A percentile compares a stretch with the other conserved stretches of the same genome.
Conservation (phyloP, 2,888 invertebrate species). For the Camponotus fellah region DNA sequence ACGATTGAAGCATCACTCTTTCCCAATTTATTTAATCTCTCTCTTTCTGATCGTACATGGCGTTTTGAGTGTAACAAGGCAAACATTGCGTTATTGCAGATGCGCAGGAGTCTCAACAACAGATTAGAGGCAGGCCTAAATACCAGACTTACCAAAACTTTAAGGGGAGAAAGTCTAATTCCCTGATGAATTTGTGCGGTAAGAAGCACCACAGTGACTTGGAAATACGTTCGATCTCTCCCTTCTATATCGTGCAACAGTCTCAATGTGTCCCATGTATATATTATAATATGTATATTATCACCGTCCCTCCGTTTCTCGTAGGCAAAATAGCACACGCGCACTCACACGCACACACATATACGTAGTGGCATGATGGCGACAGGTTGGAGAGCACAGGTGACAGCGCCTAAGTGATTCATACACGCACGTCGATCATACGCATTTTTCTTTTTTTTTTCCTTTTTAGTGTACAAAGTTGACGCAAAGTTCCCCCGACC, state of each 20-base stretch:
- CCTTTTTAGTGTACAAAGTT: conserved; percentile 55
- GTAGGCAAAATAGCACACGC: conserved; percentile 69
- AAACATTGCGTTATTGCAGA: conserved; percentile 92
- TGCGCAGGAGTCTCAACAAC: conserved; percentile 92
- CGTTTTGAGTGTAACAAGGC: conserved; percentile 87
- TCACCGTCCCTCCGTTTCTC: conserved; percentile 58
- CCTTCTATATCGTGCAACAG: conserved; percentile 74
- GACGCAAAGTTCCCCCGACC: conserved; percentile 61
- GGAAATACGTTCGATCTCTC: conserved; percentile 76
- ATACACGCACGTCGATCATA: conserved; percentile 64
- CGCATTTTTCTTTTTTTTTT: conserved; percentile 50
- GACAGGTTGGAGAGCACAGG: conserved; percentile 79
- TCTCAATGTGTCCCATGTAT: conserved; percentile 67
- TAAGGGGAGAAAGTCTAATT: conserved; percentile 97
- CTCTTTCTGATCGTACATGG: conserved; percentile 72
- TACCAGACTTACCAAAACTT: conserved; percentile 95
- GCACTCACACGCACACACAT: conserved; percentile 46
- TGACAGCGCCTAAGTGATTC: conserved; percentile 76
- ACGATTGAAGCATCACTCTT: conserved; percentile 78
- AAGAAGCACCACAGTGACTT: conserved; percentile 88
- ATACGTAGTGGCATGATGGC: conserved; percentile 84
- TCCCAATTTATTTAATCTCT: conserved; percentile 65
- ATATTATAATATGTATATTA: conserved; percentile 35
- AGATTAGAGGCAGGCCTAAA: conserved; percentile 94
- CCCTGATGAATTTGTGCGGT: conserved; percentile 98